These are phyloP conservation scores for Microctonus brassicae DNA, from an alignment of 2,888 invertebrate genomes.

Conservation along the genomic window DNA sequence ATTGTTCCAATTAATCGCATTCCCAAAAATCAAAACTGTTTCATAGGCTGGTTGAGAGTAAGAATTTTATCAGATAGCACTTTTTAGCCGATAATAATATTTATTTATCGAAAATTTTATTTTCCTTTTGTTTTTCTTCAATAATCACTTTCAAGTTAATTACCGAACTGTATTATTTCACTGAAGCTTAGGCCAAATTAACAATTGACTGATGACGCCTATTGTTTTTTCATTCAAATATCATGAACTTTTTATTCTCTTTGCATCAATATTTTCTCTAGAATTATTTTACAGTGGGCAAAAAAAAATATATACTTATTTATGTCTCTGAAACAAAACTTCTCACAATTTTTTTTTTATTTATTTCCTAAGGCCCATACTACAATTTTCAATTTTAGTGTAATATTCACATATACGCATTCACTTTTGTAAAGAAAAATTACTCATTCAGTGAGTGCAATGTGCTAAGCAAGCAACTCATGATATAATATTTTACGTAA, in stretches of 20 bases:
- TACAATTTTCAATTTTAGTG: neutral
- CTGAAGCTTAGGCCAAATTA: neutral
- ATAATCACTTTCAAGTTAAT: neutral
- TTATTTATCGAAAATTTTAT: no score
- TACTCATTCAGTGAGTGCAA: neutral
- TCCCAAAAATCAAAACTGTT: neutral
- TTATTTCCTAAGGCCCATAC: constrained; percentile 1
- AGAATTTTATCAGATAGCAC: neutral
- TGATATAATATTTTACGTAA: neutral
- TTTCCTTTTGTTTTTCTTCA: neutral
- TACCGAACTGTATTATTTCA: neutral
- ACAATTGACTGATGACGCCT: neutral
- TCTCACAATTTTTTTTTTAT: neutral
- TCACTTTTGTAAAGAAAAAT: neutral
- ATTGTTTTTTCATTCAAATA: neutral
- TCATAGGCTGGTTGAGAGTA: neutral
- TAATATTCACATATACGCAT: neutral
- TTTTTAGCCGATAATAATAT: neutral
- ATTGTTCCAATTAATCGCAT: neutral
- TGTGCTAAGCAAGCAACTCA: neutral
- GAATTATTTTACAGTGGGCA: constrained; percentile 4
- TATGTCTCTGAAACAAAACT: neutral
- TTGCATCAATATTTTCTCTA: neutral
- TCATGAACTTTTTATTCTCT: neutral
- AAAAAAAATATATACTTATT: constrained; percentile 17